A percentile compares a stretch with the other conserved stretches of the same genome.
These are phyloP conservation scores for Coleophora deauratella DNA, from an alignment of 2,888 invertebrate species.

Conservation along the genomic window DNA sequence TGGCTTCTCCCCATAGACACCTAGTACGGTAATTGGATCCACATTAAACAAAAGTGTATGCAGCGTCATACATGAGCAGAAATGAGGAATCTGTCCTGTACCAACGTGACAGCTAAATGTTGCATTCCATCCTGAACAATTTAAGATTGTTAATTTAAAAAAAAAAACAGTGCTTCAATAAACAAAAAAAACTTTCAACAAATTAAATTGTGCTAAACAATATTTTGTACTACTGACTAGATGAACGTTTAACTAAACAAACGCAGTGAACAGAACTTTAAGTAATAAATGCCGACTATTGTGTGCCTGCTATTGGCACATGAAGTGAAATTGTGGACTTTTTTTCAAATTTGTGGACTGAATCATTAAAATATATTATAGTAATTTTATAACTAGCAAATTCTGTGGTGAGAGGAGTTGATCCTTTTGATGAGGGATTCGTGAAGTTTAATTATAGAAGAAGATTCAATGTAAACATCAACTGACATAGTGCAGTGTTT, in stretches of 20 bases:
- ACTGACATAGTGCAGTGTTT: constrained; percentile 50
- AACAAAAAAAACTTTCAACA: constrained; percentile 62
- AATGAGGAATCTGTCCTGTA: constrained; percentile 35
- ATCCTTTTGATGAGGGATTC: constrained; percentile 60
- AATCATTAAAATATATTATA: constrained; percentile 63
- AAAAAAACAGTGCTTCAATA: constrained; percentile 60
- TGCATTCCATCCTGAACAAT: constrained; percentile 61
- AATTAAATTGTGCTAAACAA: constrained; percentile 70
- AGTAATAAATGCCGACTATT: constrained; percentile 42
- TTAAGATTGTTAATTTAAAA: constrained; percentile 60
- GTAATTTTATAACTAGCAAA: constrained; percentile 71
- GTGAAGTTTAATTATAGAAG: constrained; percentile 42
- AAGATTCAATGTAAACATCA: constrained; percentile 39
- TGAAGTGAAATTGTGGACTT: constrained; percentile 50
- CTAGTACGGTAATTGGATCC: constrained; percentile 61
- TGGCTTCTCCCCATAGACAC: constrained; percentile 73
- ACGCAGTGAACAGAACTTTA: constrained; percentile 70
- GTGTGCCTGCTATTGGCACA: constrained; percentile 32
- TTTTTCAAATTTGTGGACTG: constrained; percentile 72
- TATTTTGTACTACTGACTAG: constrained; percentile 65
- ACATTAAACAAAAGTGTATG: constrained; percentile 46
- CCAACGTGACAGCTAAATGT: constrained; percentile 41
- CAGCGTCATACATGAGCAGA: constrained; percentile 34
- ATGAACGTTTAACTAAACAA: constrained; percentile 64
- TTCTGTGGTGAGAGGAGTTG: constrained; percentile 72